Conservation (phyloP, 2,797 vertebrate genomes). For the Trematomus bernacchii region DNA sequence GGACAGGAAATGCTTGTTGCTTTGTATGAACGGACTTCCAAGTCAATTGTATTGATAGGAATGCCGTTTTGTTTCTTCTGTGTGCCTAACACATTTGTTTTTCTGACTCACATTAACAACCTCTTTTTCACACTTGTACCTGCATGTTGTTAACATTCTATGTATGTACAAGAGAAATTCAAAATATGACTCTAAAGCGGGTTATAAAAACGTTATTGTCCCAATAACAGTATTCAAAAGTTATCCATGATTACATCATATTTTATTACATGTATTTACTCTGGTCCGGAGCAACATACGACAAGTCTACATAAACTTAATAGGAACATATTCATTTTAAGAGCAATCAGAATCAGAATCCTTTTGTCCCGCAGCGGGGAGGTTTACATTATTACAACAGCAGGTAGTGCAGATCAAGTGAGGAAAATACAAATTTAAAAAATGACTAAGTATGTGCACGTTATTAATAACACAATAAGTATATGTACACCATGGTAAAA, state of each 20-base stretch:
- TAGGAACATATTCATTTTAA: neutral
- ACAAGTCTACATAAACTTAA: neutral
- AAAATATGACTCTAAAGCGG: neutral
- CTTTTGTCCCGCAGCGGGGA: too few relatives aligned
- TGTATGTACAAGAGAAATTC: neutral
- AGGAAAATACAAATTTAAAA: too few relatives aligned
- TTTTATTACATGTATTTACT: neutral
- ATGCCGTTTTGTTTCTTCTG: slow-evolving; percentile 45
- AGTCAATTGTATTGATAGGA: slow-evolving; percentile 22
- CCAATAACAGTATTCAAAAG: neutral
- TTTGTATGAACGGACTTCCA: slow-evolving; percentile 40
- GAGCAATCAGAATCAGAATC: neutral
- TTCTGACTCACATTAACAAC: slow-evolving; percentile 68
- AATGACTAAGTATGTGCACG: too few relatives aligned
- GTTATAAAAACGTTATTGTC: neutral
- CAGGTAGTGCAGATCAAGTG: too few relatives aligned
- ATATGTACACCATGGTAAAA: too few relatives aligned
- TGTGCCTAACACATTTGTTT: slow-evolving; percentile 67
- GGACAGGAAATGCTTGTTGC: slow-evolving; percentile 40
- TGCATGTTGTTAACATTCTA: slow-evolving; percentile 68
- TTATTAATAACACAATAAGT: too few relatives aligned
- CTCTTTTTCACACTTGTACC: slow-evolving; percentile 48
- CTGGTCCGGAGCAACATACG: neutral
- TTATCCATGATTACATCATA: neutral
- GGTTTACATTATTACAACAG: too few relatives aligned